Percentiles rank a stretch among this genome's conserved stretches.
These are phyloP conservation scores for Sminthurinus aureus DNA, from an alignment of 2,888 invertebrate species.

Conservation along the genomic window DNA sequence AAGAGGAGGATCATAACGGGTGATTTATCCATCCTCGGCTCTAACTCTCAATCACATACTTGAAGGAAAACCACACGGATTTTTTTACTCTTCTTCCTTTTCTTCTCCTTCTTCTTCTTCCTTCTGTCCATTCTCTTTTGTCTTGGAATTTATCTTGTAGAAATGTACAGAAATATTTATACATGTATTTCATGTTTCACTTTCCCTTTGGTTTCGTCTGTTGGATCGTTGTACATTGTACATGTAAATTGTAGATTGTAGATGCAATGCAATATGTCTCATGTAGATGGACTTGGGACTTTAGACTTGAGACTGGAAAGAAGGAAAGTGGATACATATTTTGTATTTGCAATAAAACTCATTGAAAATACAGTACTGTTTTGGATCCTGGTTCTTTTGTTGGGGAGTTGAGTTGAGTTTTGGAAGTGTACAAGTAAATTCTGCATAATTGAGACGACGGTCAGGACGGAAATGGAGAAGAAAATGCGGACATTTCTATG, in stretches of 20 bases:
- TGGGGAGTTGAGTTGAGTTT: neutral
- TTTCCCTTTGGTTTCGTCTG: neutral
- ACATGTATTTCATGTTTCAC: constrained; percentile 8
- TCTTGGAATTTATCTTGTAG: constrained; percentile 1
- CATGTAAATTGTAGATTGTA: neutral
- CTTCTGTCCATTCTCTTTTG: constrained; percentile 1
- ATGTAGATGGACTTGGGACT: too few species aligned
- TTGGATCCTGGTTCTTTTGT: too few species aligned
- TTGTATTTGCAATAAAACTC: constrained; percentile 27
- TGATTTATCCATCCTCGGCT: constrained; percentile 42
- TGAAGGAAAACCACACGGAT: constrained; percentile 10
- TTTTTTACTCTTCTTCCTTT: constrained; percentile 5
- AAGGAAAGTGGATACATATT: constrained; percentile 2
- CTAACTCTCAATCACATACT: constrained; percentile 22
- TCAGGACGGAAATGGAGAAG: constrained; percentile 6
- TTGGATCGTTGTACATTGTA: neutral
- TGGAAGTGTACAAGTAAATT: constrained; percentile 5
- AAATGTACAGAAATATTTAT: too few species aligned
- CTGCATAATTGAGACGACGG: constrained; percentile 31
- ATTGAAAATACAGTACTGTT: constrained; percentile 28
- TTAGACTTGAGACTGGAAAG: too few species aligned
- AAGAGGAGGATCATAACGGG: constrained; percentile 39
- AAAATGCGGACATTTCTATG: constrained; percentile 33
- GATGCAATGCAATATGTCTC: too few species aligned
- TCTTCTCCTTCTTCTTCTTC: neutral